Evolutionary conservation across 2,113 vertebrate species (phyloP), one percentile per base, ranked within the genome.

Genomic region (Gallinago jamesoni): DNA sequence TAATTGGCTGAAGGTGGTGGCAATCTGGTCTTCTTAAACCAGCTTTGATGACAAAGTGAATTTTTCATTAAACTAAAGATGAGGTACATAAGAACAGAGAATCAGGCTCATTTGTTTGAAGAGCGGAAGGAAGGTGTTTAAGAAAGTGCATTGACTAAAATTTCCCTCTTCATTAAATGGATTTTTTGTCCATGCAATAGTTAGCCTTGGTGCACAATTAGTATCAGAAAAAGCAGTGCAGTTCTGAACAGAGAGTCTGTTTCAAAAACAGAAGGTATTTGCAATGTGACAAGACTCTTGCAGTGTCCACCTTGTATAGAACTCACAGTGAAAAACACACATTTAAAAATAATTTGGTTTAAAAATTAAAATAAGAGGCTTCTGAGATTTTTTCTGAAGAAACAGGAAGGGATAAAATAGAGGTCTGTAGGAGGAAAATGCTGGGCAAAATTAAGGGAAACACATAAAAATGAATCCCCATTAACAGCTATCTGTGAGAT

Each of bases 261-360:
- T 82, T 87, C 73, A 74, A 66, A 70, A 90, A n/a, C 68, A 64
- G 66, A 94, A 95, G 48, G 27, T 85, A 72, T 97, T 93, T 97
- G 18, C 45, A 84, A 53, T 79, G 15, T 64, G 68, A 69, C 30
- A 91, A 90, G 35, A 52, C 79, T 59, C 67, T 84, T 6, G 0
- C 19, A 81, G 41, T 27, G 87, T 60, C n/a, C 48, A 41, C 41
- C n/a, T 47, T 63, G 9, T 48, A 10, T 56, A 39, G 41, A 91
- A 80, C 41, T 95, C 77, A 84, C 7, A 50, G 35, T 13, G 41
- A 48, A 90, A 97, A 92, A 63, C 18, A 12, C 13, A 75, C 25
- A 73, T 89, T 96, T 96, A 87, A 89, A 97, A 95, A 10, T 69
- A 86, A 28, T 90, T 74, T 93, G 1, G 11, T 77, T 84, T 80